Evolutionary conservation across 2,113 vertebrate species (phyloP).

Genomic region (Ceyx cyanopectus): DNA sequence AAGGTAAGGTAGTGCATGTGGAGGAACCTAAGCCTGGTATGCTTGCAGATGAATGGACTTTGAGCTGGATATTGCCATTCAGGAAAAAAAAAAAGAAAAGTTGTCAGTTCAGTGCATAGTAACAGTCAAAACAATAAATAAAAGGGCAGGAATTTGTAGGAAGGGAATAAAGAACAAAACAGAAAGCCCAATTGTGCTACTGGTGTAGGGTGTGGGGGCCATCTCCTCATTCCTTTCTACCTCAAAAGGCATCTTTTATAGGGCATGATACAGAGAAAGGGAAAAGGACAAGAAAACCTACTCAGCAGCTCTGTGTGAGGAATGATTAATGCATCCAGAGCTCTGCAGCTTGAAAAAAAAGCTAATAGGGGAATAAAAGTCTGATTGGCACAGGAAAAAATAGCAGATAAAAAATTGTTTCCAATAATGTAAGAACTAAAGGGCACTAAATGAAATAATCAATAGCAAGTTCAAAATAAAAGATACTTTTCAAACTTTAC

Average conservation of each 20-base stretch:
- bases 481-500: background rate
- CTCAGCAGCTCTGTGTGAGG: background rate
- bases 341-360: background rate
- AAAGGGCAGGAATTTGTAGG: constrained; percentile 15
- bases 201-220: background rate
- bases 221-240: background rate
- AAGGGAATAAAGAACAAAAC: constrained; percentile 35
- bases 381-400: background rate
- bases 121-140: constrained; percentile 68
- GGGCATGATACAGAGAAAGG: background rate
- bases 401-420: background rate
- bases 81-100: background rate
- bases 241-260: constrained; percentile 5
- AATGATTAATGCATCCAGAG: background rate
- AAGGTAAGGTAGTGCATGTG: background rate
- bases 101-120: background rate
- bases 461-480: constrained; percentile 1
- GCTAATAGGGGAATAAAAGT: background rate
- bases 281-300: background rate
- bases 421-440: background rate
- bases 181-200: constrained; percentile 24
- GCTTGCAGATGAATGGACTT: background rate
- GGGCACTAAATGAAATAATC: background rate
- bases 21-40: background rate
- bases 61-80: background rate